Evolutionary conservation across 2,888 invertebrate genomes (phyloP), one percentile per base, ranked within the genome.

Genomic region (Cheilosia vernalis): DNA sequence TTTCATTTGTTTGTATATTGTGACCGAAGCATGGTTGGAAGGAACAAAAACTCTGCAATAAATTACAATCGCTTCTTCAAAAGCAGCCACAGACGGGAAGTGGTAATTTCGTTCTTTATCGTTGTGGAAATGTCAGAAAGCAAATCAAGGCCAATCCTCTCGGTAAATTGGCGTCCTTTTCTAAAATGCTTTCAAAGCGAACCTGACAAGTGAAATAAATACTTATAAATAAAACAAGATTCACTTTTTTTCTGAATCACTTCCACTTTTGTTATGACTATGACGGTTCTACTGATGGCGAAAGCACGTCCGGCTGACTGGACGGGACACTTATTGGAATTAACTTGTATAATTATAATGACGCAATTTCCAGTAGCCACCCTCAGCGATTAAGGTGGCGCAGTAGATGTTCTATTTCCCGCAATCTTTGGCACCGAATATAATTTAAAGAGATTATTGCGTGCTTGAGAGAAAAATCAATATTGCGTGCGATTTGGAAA

Each of bases 401-500:
- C 10, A 49, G 5, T 10, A 17, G 4, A 2, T 24, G 24, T 37
- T 33, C 49, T 4, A 13, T 51, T 15, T 24, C 21, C 5, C 47
- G 17, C 7, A 24, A 15, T 21, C 10, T 51, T 51, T 51, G 24
- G 15, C 9, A 24, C 4, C n/a, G 47, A 47, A 7, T 9, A 17
- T 47, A 3, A 17, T 19, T 7, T 47, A 6, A 27, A 21, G 30
- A 9, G 1, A 51, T 21, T 13, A 51, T 24, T 51, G 15, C 24
- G 30, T 24, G 10, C 24, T n/a, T 40, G 37, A 17, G 21, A 0
- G 24, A 49, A 70, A 76, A 83, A 83, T 83, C 83, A 69, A 83
- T 83, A 73, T 79, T 74, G 55, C 53, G 79, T 78, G 44, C 44
- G 17, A 51, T 51, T 5, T 13, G 1, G 13, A 51, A 0, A 7